phyloP scores from a whole-genome alignment of 1,140 invertebrate genomes.

The Panagrolaimus sp. region DNA sequence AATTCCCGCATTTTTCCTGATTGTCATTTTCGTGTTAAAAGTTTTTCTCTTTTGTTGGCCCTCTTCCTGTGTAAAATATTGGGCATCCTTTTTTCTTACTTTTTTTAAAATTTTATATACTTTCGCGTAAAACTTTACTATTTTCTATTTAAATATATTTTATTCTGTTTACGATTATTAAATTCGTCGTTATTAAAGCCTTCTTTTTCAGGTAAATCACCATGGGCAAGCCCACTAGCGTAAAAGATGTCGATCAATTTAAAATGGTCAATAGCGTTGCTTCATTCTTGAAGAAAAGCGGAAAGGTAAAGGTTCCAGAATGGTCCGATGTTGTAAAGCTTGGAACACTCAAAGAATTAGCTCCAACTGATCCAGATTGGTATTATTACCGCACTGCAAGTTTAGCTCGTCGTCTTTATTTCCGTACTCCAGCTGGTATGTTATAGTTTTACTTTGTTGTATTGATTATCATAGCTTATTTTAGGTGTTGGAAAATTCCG shows the following conservation, averaged over 20 bases:
- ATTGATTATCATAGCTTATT: slow-evolving; percentile 21
- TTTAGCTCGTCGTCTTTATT: slow-evolving; percentile 90
- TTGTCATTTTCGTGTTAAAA: too few species aligned
- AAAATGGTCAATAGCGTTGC: slow-evolving; percentile 89
- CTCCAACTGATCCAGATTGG: slow-evolving; percentile 96
- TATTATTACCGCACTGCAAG: slow-evolving; percentile 81
- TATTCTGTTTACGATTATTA: not conserved
- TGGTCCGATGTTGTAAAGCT: slow-evolving; percentile 94
- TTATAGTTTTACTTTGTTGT: not conserved
- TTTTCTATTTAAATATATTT: not conserved
- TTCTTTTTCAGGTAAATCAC: slow-evolving; percentile 16
- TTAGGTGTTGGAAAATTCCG: slow-evolving; percentile 82
- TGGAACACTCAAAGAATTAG: slow-evolving; percentile 85
- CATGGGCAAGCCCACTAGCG: slow-evolving; percentile 63
- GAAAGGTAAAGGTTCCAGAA: slow-evolving; percentile 93
- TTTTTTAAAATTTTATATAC: too few species aligned
- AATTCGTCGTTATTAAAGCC: not conserved
- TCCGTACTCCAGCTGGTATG: slow-evolving; percentile 74
- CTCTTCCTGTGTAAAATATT: too few species aligned
- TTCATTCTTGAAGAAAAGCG: slow-evolving; percentile 93
- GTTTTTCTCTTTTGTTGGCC: too few species aligned
- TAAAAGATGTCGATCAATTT: slow-evolving; percentile 92
- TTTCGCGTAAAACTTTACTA: too few species aligned
- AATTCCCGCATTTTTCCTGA: too few species aligned
- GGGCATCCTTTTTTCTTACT: too few species aligned